Evolutionary conservation across 1,140 invertebrate species (phyloP).

Genomic region (Cardiocondyla obscurior): DNA sequence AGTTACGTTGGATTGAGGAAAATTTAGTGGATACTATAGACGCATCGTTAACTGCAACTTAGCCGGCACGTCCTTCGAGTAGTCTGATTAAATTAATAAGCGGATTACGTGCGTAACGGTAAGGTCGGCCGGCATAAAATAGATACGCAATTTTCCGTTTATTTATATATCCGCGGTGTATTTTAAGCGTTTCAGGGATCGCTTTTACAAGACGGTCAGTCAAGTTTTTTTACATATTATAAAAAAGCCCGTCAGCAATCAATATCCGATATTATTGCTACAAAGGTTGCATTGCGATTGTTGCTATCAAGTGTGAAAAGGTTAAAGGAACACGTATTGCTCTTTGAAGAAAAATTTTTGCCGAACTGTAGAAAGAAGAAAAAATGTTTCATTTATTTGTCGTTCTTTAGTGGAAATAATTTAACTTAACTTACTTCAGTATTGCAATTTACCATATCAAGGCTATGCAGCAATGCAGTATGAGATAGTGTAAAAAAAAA

Average conservation of each 20-base stretch:
- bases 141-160: slow-evolving; percentile 2
- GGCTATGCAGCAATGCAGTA: neutral
- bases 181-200: slow-evolving; percentile 12
- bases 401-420: neutral
- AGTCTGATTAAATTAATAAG: slow-evolving; percentile 30
- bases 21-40: neutral
- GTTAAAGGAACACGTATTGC: slow-evolving; percentile 37
- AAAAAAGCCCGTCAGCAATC: slow-evolving; percentile 40
- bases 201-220: neutral
- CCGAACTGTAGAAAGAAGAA: neutral
- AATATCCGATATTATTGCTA: slow-evolving; percentile 48
- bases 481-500: neutral
- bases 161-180: slow-evolving; percentile 1
- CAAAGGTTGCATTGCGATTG: slow-evolving; percentile 34
- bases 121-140: neutral
- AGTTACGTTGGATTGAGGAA: slow-evolving; percentile 29
- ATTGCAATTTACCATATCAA: too few relatives aligned
- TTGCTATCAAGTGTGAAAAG: slow-evolving; percentile 49
- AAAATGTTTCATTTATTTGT: neutral
- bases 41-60: neutral
- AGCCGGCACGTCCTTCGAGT: too few relatives aligned
- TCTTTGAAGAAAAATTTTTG: neutral
- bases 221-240: slow-evolving; percentile 42
- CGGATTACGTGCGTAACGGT: neutral
- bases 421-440: neutral